Evolutionary conservation across 2,888 invertebrate species (phyloP).

Genomic region (Acronicta aceris): DNA sequence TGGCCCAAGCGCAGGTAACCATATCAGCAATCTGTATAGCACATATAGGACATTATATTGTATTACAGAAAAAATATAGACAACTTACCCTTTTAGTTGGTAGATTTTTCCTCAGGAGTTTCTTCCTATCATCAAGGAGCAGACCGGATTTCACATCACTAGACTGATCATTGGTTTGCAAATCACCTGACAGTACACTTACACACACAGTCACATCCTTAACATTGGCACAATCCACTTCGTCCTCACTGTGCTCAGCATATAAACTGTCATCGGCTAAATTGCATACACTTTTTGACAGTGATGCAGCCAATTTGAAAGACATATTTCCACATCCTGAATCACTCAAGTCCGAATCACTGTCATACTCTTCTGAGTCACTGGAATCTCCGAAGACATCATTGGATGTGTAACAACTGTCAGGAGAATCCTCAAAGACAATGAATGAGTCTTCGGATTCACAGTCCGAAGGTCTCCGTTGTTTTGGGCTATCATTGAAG

Average conservation of each 20-base stretch:
- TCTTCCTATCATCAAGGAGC: constrained; percentile 70
- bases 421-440: constrained; percentile 82
- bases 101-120: constrained; percentile 62
- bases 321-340: constrained; percentile 67
- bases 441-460: constrained; percentile 90
- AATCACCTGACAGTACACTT: not conserved
- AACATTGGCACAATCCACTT: constrained; percentile 74
- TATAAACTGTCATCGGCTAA: constrained; percentile 80
- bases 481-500: constrained; percentile 71
- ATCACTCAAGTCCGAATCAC: constrained; percentile 66
- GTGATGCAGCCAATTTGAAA: constrained; percentile 62
- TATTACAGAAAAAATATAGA: not conserved
- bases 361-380: constrained; percentile 61
- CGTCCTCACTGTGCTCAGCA: constrained; percentile 69
- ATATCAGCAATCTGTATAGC: too few relatives aligned
- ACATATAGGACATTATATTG: too few relatives aligned
- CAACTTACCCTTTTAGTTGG: constrained; percentile 77
- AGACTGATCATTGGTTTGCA: constrained; percentile 31
- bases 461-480: constrained; percentile 80
- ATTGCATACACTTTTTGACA: constrained; percentile 79
- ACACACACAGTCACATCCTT: constrained; percentile 29
- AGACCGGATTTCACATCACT: constrained; percentile 61
- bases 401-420: constrained; percentile 78
- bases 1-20: too few relatives aligned
- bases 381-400: constrained; percentile 74